Conservation (phyloP, 1,140 invertebrate species). For the Halyomorpha halys region DNA sequence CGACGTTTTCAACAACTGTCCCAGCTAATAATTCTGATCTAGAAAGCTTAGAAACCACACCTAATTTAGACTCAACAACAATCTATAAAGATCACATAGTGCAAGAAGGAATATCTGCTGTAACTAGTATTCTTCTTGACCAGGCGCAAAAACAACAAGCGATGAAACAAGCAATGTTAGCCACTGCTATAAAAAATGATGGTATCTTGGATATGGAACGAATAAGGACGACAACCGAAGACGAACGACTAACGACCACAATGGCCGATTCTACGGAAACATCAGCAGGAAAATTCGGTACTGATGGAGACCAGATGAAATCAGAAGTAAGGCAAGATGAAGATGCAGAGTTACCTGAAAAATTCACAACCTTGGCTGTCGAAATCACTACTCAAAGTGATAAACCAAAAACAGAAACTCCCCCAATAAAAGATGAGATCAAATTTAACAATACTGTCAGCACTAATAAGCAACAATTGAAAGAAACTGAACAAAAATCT, state of each 20-base stretch:
- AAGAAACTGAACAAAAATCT: conserved; percentile 29
- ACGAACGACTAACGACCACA: background rate
- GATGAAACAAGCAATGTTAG: conserved; percentile 23
- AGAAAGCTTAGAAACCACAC: conserved; percentile 26
- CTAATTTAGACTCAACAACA: conserved; percentile 23
- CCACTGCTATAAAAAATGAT: conserved; percentile 23
- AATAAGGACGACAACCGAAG: conserved; percentile 24
- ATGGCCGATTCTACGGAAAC: conserved; percentile 25
- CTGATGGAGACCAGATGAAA: background rate
- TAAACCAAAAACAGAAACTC: background rate
- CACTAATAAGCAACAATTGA: background rate
- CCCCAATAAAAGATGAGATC: background rate
- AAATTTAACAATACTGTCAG: background rate
- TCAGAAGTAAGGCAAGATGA: conserved; percentile 7
- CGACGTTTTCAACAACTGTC: background rate
- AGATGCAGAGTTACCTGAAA: conserved; percentile 10
- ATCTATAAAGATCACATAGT: conserved; percentile 26
- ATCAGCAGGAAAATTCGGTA: background rate
- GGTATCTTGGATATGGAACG: conserved; percentile 6
- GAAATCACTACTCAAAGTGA: conserved; percentile 13
- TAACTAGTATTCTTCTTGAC: conserved; percentile 31
- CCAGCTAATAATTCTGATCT: conserved; percentile 12
- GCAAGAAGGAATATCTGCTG: conserved; percentile 32
- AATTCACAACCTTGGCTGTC: conserved; percentile 1
- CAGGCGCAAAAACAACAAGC: conserved; percentile 15